These are phyloP conservation scores for Andrena cerasifolii DNA, from an alignment of 1,140 invertebrate species.

Conservation along the genomic window DNA sequence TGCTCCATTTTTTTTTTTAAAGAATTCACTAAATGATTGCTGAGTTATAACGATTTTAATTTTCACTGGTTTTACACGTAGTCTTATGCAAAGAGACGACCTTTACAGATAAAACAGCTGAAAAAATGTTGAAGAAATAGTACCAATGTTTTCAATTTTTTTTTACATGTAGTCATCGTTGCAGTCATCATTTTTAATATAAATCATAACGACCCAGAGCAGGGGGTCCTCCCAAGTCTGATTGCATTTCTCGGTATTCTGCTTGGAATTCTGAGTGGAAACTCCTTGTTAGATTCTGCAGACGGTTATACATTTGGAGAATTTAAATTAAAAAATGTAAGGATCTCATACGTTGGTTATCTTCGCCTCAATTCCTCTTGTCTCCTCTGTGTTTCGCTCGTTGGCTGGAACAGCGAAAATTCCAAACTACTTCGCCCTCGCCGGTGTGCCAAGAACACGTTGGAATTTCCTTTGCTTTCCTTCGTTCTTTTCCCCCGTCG, in stretches of 20 bases:
- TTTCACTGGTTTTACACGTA: no score
- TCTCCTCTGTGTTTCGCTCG: neutral
- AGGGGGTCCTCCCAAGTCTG: neutral
- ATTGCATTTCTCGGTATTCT: no score
- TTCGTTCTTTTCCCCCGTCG: neutral
- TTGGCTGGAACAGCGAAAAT: neutral
- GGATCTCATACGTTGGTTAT: slow-evolving; percentile 7
- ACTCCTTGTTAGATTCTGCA: neutral
- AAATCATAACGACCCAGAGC: neutral
- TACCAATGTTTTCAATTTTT: no score
- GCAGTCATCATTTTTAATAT: no score
- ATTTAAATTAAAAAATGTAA: slow-evolving; percentile 38
- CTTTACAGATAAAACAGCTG: no score
- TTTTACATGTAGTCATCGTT: no score
- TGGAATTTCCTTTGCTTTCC: neutral
- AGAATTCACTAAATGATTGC: no score
- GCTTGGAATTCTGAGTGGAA: neutral
- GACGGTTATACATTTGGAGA: slow-evolving; percentile 1
- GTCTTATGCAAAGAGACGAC: no score
- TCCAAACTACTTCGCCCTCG: slow-evolving; percentile 12
- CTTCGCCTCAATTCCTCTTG: slow-evolving; percentile 14
- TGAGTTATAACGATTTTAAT: no score
- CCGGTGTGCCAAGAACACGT: neutral
- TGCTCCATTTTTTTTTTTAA: no score
- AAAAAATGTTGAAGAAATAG: no score